These are phyloP conservation scores for Eublepharis macularius DNA, from an alignment of 2,113 vertebrate genomes.

Conservation along the genomic window DNA sequence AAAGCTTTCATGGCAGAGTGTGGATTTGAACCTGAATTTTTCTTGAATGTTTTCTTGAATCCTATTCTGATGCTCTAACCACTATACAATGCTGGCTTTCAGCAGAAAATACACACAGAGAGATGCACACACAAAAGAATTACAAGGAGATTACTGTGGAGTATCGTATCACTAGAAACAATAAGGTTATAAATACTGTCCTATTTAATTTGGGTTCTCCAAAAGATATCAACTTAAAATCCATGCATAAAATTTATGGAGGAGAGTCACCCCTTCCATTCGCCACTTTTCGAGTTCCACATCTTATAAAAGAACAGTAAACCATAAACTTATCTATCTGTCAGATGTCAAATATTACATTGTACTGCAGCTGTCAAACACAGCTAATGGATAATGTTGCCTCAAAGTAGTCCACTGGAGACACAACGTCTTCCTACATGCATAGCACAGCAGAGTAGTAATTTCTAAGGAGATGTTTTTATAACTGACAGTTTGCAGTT, in stretches of 20 bases:
- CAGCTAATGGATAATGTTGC: neutral
- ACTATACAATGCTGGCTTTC: no score
- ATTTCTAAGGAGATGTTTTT: neutral
- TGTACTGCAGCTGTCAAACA: neutral
- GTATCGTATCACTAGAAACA: neutral
- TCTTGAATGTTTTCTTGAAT: no score
- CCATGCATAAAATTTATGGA: neutral
- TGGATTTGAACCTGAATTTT: no score
- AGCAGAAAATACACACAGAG: neutral
- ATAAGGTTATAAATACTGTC: neutral
- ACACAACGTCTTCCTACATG: neutral
- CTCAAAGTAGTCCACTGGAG: neutral
- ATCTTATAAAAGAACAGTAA: neutral
- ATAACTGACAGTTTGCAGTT: slow-evolving; percentile 5
- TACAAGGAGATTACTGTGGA: neutral
- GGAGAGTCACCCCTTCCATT: neutral
- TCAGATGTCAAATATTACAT: neutral
- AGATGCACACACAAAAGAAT: no score
- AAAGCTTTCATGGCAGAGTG: no score
- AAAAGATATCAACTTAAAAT: neutral
- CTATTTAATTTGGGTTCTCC: neutral
- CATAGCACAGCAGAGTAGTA: neutral
- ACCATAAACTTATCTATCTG: neutral
- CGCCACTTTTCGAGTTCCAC: neutral
- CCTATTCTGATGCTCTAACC: no score